Percentiles rank a stretch among this genome's conserved stretches.
Conservation (phyloP, 2,888 invertebrate species). For the Drosophila stalkeri region DNA sequence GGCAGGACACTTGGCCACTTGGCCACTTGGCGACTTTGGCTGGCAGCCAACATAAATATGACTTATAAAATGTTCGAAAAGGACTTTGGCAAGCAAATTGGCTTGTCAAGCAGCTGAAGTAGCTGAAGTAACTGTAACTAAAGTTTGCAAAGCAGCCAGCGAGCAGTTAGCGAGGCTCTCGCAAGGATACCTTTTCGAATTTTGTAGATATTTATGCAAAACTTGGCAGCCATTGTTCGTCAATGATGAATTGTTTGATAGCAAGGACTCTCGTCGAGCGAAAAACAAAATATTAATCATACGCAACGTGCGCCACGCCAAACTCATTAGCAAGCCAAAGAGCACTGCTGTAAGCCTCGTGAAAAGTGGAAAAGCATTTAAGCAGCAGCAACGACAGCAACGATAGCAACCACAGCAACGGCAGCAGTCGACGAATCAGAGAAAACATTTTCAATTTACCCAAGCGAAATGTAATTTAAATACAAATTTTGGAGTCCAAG, state of each 20-base stretch:
- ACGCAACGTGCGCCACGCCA: slow-evolving; percentile 56
- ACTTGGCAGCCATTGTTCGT: slow-evolving; percentile 52
- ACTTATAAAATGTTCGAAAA: slow-evolving; percentile 67
- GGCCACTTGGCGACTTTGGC: slow-evolving; percentile 69
- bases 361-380: slow-evolving; percentile 42
- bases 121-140: slow-evolving; percentile 2
- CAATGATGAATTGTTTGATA: slow-evolving; percentile 64
- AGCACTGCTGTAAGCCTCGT: slow-evolving; percentile 17
- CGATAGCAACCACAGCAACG: slow-evolving; percentile 7
- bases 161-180: slow-evolving; percentile 3
- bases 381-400: slow-evolving; percentile 52
- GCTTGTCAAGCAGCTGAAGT: slow-evolving; percentile 54
- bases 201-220: slow-evolving; percentile 57
- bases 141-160: not conserved
- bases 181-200: slow-evolving; percentile 33
- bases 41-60: slow-evolving; percentile 73
- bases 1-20: slow-evolving; percentile 49
- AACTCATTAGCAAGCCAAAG: slow-evolving; percentile 37
- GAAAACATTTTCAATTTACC: slow-evolving; percentile 61
- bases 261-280: slow-evolving; percentile 36
- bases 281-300: slow-evolving; percentile 73
- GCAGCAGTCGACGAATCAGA: slow-evolving; percentile 37
- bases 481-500: slow-evolving; percentile 49
- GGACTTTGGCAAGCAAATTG: slow-evolving; percentile 66
- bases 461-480: slow-evolving; percentile 63